Percentiles rank a stretch among this genome's conserved stretches.
phyloP scores from a whole-genome alignment of 2,888 invertebrate genomes.

The Falcaria lacertinaria region DNA sequence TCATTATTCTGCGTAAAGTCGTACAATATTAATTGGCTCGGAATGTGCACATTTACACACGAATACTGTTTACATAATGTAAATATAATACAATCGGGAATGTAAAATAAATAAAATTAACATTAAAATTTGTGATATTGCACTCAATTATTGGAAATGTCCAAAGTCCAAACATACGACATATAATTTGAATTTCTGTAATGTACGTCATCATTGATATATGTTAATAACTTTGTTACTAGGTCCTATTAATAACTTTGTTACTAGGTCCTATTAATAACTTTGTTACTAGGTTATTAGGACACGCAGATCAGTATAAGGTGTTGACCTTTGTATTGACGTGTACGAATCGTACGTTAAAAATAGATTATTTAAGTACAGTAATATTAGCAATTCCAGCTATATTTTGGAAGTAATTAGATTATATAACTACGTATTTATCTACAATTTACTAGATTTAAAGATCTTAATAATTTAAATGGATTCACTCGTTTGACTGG shows the following conservation, averaged over 20 bases:
- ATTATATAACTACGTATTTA: neutral
- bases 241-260: too few relatives aligned
- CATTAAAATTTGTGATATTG: slow-evolving; percentile 8
- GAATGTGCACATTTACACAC: slow-evolving; percentile 20
- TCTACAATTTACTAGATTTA: neutral
- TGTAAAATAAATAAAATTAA: slow-evolving; percentile 12
- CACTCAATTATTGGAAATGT: slow-evolving; percentile 5
- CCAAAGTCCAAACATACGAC: neutral
- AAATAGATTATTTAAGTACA: slow-evolving; percentile 1
- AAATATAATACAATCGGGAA: slow-evolving; percentile 10
- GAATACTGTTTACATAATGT: slow-evolving; percentile 8
- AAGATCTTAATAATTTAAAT: neutral
- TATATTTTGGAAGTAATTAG: neutral
- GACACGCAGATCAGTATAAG: neutral
- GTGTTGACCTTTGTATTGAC: too few relatives aligned
- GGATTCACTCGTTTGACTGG: neutral
- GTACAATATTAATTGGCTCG: slow-evolving; percentile 8
- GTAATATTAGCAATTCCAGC: neutral
- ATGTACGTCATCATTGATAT: too few relatives aligned
- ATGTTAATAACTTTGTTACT: too few relatives aligned
- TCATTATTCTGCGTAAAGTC: neutral
- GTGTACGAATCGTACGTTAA: too few relatives aligned
- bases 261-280: too few relatives aligned
- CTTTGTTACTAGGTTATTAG: too few relatives aligned
- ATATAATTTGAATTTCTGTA: too few relatives aligned